These are phyloP conservation scores for Nomada fabriciana DNA, from an alignment of 2,888 invertebrate genomes.

Conservation along the genomic window DNA sequence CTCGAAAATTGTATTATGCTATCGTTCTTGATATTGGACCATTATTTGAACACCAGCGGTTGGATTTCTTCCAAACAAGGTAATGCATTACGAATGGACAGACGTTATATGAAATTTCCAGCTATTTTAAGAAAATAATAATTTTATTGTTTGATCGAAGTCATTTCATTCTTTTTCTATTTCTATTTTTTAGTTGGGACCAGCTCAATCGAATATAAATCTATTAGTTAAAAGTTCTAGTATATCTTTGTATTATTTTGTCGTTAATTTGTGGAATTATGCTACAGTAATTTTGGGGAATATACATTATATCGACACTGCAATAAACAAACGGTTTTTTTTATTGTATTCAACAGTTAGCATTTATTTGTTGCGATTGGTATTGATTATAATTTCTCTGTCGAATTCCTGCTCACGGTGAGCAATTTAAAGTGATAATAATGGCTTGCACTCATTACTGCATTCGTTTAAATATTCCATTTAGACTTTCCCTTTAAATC, in stretches of 20 bases:
- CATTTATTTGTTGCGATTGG: not conserved
- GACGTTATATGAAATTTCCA: not conserved
- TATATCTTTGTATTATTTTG: no score
- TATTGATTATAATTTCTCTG: not conserved
- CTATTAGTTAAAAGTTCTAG: no score
- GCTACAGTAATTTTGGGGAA: no score
- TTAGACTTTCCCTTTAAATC: not conserved
- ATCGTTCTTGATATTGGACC: not conserved
- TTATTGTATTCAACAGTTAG: not conserved
- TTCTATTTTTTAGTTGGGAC: no score
- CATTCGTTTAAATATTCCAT: constrained; percentile 8
- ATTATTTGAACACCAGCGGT: not conserved
- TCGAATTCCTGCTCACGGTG: not conserved
- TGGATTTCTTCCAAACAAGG: not conserved
- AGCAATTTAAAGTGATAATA: not conserved
- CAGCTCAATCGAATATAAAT: no score
- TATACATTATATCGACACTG: not conserved
- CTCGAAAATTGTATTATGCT: constrained; percentile 34
- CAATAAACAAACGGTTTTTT: not conserved
- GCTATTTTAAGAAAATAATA: no score
- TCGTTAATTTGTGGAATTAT: no score
- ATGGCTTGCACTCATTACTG: not conserved
- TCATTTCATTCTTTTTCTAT: no score
- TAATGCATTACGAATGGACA: not conserved
- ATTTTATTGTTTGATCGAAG: no score